These are phyloP conservation scores for Tenthredo amoena DNA, from an alignment of 2,888 invertebrate species.

Conservation along the genomic window DNA sequence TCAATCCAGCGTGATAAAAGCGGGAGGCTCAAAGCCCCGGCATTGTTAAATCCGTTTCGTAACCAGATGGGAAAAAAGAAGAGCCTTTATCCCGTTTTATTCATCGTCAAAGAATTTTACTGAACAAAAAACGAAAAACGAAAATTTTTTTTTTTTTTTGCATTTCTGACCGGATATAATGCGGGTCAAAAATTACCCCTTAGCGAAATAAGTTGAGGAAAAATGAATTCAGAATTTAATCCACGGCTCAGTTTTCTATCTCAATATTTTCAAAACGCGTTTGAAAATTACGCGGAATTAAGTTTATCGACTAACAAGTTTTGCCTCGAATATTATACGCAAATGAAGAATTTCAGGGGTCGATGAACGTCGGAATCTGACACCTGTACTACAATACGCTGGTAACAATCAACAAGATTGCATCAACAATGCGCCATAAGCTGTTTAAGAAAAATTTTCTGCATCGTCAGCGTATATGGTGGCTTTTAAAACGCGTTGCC, in stretches of 20 bases:
- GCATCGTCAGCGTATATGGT: not conserved
- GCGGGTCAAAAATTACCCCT: not conserved
- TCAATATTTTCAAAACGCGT: not conserved
- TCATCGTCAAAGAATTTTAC: not conserved
- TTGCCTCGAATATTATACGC: not conserved
- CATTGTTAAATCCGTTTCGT: conserved; percentile 34
- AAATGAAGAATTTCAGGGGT: not conserved
- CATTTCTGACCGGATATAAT: not conserved
- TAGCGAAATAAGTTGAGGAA: too few relatives aligned
- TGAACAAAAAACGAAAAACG: not conserved
- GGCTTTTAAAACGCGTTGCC: not conserved
- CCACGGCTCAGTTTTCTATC: too few relatives aligned
- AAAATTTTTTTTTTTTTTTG: not conserved
- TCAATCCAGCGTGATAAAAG: conserved; percentile 21
- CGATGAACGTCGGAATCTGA: not conserved
- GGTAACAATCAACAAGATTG: not conserved
- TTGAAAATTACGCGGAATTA: not conserved
- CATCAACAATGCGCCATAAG: not conserved
- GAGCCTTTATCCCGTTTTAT: not conserved
- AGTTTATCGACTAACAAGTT: not conserved
- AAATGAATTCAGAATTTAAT: too few relatives aligned
- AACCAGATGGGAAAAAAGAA: conserved; percentile 13
- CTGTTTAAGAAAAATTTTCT: not conserved
- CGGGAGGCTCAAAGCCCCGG: not conserved
- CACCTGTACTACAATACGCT: not conserved